Percentiles rank a stretch among this genome's conserved stretches.
phyloP scores from a whole-genome alignment of 1,140 invertebrate genomes.

The Linepithema humile region DNA sequence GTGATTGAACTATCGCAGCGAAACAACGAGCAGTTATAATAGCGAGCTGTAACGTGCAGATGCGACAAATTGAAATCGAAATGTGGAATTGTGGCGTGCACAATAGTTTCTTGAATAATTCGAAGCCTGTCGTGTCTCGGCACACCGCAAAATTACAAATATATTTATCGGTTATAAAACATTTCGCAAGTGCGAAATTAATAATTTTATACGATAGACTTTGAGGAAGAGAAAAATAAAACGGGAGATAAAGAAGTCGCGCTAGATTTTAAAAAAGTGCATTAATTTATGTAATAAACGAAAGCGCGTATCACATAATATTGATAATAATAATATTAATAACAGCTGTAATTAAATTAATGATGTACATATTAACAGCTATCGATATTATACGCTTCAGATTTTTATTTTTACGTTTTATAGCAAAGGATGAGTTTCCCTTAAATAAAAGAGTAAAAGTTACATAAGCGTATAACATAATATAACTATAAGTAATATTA shows the following conservation, averaged over 20 bases:
- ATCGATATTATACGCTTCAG: background rate
- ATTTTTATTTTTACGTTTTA: constrained; percentile 13
- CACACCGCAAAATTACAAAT: background rate
- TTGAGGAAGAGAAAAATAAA: background rate
- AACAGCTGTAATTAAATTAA: background rate
- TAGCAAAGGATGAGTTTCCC: background rate
- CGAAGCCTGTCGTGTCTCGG: background rate
- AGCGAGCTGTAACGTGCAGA: background rate
- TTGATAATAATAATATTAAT: constrained; percentile 27
- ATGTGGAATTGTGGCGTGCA: background rate
- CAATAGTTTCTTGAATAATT: constrained; percentile 2
- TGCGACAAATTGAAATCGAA: constrained; percentile 19
- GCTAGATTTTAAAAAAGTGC: background rate
- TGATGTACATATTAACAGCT: constrained; percentile 8
- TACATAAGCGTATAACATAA: background rate
- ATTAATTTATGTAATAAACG: background rate
- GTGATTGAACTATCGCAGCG: constrained; percentile 39
- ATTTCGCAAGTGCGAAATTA: too few relatives aligned
- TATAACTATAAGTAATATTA: constrained; percentile 21
- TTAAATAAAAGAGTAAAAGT: constrained; percentile 23
- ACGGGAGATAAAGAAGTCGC: background rate
- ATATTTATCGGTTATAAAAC: background rate
- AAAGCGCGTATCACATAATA: too few relatives aligned
- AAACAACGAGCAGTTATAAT: background rate
- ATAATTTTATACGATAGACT: background rate